Percentiles rank a stretch among this genome's conserved stretches.
Conservation (phyloP, 2,888 invertebrate genomes). For the Acanthococcus lagerstroemiae region DNA sequence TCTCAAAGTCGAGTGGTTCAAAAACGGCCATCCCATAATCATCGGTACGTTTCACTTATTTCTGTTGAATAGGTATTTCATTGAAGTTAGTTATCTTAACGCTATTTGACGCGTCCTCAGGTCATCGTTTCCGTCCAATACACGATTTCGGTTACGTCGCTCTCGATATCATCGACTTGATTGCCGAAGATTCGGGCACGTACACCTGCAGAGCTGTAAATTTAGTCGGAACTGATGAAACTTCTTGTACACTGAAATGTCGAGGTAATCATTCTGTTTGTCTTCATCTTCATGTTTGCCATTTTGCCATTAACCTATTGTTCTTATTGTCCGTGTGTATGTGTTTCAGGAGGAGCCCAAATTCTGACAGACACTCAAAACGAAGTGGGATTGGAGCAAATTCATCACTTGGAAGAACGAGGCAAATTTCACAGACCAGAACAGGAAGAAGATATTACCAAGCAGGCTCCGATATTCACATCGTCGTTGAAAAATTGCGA, state of each 20-base stretch:
- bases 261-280: conserved; percentile 46
- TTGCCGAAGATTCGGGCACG: conserved; percentile 87
- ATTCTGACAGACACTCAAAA: conserved; percentile 78
- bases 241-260: conserved; percentile 60
- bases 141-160: conserved; percentile 99
- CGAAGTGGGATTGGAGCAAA: conserved; percentile 77
- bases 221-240: conserved; percentile 78
- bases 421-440: conserved; percentile 66
- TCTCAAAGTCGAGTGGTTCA: conserved; percentile 93
- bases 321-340: no score
- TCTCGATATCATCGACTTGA: conserved; percentile 87
- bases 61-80: not conserved
- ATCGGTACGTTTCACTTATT: conserved; percentile 50
- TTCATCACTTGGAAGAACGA: conserved; percentile 78
- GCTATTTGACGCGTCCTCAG: conserved; percentile 40
- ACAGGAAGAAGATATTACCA: conserved; percentile 68
- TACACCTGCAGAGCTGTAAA: conserved; percentile 93
- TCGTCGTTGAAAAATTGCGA: conserved; percentile 83
- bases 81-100: no score
- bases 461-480: conserved; percentile 86
- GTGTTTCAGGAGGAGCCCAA: conserved; percentile 51
- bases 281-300: not conserved
- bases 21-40: conserved; percentile 86
- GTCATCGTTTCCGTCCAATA: conserved; percentile 89
- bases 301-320: not conserved